Evolutionary conservation across 64 coral and sea anemone genomes (phyloP).

Genomic region (Stichodactyla mertensii): DNA sequence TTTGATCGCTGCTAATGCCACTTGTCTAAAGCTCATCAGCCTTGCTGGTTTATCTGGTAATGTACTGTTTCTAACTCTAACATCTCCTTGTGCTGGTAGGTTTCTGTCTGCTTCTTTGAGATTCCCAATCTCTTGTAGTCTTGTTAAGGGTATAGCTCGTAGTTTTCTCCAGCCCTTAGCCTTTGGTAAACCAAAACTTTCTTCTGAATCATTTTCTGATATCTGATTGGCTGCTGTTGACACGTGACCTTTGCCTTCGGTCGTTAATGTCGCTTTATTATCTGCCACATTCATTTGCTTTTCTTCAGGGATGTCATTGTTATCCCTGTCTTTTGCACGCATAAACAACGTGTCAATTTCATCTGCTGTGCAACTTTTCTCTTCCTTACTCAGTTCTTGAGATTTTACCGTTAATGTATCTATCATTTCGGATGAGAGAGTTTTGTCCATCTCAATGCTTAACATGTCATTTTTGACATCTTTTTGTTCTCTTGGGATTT

Average conservation of each 20-base stretch:
- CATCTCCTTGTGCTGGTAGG: not conserved
- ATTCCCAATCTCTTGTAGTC: not conserved
- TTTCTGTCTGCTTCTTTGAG: not conserved
- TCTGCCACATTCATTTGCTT: not conserved
- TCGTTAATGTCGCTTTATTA: too few relatives aligned
- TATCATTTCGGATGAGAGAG: not conserved
- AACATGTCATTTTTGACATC: not conserved
- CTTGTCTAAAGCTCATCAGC: slow-evolving; percentile 7
- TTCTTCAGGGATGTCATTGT: not conserved
- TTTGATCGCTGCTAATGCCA: slow-evolving; percentile 1
- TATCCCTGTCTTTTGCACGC: not conserved
- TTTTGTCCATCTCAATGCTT: not conserved
- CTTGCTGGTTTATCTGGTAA: not conserved
- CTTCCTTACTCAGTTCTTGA: not conserved
- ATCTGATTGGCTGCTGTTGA: not conserved
- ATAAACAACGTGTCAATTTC: not conserved
- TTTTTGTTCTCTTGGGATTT: not conserved
- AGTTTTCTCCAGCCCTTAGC: not conserved
- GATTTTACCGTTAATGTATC: not conserved
- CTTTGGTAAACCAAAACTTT: not conserved
- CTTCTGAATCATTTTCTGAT: not conserved
- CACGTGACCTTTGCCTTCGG: not conserved
- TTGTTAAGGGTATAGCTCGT: not conserved
- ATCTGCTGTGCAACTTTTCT: not conserved
- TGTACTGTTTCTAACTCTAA: not conserved